Conservation (phyloP, 2,888 invertebrate species). For the Hoplodrina blanda region DNA sequence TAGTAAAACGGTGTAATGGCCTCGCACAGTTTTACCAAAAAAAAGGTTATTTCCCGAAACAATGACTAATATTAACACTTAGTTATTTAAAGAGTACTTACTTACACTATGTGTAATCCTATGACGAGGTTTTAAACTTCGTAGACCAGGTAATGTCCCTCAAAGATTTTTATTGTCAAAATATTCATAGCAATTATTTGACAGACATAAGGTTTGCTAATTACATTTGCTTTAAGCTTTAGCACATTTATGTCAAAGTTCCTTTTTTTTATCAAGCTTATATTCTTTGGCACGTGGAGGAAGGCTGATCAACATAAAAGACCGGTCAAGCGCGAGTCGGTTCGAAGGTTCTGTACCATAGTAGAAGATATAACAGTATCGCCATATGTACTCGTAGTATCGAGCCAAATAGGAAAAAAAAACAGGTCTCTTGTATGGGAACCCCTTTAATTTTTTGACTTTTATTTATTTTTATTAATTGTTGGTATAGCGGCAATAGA, state of each 20-base stretch:
- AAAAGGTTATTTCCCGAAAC: slow-evolving; percentile 2
- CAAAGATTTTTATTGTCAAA: slow-evolving; percentile 1
- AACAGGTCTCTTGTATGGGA: too few species aligned
- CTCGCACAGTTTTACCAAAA: not conserved
- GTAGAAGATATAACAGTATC: too few species aligned
- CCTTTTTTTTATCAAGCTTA: not conserved
- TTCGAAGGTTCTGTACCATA: too few species aligned
- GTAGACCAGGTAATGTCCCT: slow-evolving; percentile 30
- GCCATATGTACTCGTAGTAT: too few species aligned
- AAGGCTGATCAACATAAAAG: not conserved
- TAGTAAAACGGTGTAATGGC: not conserved
- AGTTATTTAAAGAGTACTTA: not conserved
- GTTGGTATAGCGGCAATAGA: too few species aligned
- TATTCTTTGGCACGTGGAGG: not conserved
- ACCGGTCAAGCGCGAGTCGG: too few species aligned
- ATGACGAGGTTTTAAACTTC: slow-evolving; percentile 7
- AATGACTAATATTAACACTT: slow-evolving; percentile 1
- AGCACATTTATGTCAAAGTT: slow-evolving; percentile 2
- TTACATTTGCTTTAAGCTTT: slow-evolving; percentile 14
- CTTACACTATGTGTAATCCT: too few species aligned
- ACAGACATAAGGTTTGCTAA: slow-evolving; percentile 27
- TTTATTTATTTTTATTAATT: too few species aligned
- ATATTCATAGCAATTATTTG: slow-evolving; percentile 44
- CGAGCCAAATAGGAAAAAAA: too few species aligned
- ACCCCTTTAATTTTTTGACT: too few species aligned